phyloP scores from a whole-genome alignment of 1,140 invertebrate species.

The Lordiphosa clarofinis region DNA sequence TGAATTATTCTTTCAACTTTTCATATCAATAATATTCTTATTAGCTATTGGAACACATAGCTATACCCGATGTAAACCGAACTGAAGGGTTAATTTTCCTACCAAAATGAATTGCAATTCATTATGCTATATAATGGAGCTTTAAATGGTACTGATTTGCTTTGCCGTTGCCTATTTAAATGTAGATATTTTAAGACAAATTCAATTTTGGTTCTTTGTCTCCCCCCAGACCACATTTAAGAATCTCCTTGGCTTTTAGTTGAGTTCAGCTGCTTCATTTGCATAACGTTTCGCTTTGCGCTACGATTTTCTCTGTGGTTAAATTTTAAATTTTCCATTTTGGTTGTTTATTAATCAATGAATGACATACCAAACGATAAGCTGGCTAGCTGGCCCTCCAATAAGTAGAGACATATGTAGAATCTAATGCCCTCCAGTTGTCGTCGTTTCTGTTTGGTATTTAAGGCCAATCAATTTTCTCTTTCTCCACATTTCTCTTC shows the following conservation, averaged over 20 bases:
- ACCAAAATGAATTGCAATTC: no score
- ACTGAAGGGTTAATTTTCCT: no score
- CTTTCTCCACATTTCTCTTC: no score
- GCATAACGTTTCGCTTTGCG: constrained; percentile 28
- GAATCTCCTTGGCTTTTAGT: not conserved
- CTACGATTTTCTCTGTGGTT: constrained; percentile 17
- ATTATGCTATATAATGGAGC: no score
- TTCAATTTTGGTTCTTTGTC: no score
- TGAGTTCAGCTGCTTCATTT: constrained; percentile 29
- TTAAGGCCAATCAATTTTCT: constrained; percentile 67
- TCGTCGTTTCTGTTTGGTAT: constrained; percentile 49
- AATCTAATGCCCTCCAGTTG: constrained; percentile 41
- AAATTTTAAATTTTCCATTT: constrained; percentile 40
- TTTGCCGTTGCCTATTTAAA: no score
- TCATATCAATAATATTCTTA: no score
- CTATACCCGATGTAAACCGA: no score
- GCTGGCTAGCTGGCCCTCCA: not conserved
- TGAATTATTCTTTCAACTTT: no score
- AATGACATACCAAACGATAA: constrained; percentile 18
- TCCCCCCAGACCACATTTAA: not conserved
- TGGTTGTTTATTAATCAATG: constrained; percentile 52
- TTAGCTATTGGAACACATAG: no score
- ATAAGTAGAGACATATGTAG: constrained; percentile 20
- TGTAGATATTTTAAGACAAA: no score
- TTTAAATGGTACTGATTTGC: no score